Evolutionary conservation across 2,797 vertebrate genomes (phyloP).

Genomic region (Macroramphosus scolopax): DNA sequence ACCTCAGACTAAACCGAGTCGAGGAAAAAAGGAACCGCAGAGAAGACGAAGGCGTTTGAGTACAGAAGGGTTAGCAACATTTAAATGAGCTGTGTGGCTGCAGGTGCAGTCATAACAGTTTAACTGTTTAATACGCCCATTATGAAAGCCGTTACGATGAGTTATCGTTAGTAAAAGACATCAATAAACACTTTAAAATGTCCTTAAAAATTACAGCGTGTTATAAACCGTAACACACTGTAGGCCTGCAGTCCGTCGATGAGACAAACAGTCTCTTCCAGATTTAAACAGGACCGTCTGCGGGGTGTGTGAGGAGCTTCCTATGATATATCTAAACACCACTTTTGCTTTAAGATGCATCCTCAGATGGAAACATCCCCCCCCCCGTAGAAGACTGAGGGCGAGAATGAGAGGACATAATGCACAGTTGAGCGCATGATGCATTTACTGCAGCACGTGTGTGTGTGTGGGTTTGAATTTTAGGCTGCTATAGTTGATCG

Average conservation of each 20-base stretch:
- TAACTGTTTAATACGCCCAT: background rate
- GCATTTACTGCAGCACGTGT: conserved; percentile 39
- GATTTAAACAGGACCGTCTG: conserved; percentile 19
- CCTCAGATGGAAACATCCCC: conserved; percentile 42
- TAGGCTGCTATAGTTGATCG: conserved; percentile 69
- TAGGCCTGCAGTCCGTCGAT: too few species aligned
- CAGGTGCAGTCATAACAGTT: background rate
- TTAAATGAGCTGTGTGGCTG: background rate
- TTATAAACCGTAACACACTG: too few species aligned
- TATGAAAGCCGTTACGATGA: background rate
- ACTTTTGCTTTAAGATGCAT: conserved; percentile 39
- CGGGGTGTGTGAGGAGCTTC: conserved; percentile 35
- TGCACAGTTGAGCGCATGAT: conserved; percentile 61
- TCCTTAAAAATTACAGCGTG: conserved; percentile 13
- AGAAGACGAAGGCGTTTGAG: background rate
- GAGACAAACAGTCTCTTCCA: conserved; percentile 3
- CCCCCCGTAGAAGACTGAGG: conserved; percentile 39
- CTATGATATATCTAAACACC: conserved; percentile 36
- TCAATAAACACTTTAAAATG: conserved; percentile 1
- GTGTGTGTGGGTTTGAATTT: conserved; percentile 27
- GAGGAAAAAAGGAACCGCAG: background rate
- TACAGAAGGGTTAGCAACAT: background rate
- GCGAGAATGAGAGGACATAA: conserved; percentile 34
- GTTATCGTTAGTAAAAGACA: background rate
- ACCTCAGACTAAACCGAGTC: too few species aligned